Base-by-base conservation (phyloP, 1,140 invertebrate genomes). In the Drosophila pseudoananassae region DNA sequence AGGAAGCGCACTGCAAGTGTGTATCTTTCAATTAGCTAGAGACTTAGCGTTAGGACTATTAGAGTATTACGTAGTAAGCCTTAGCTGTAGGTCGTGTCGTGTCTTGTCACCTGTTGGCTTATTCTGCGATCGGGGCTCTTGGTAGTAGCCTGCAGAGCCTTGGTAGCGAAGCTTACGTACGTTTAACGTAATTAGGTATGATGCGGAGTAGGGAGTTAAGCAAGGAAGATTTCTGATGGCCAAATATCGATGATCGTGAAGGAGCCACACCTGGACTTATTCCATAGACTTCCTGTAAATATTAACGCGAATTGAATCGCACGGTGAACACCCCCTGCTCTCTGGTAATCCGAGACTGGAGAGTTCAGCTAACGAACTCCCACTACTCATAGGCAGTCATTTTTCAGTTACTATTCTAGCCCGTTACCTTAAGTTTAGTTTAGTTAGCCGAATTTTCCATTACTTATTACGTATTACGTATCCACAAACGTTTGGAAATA, bases 121-220 rank as follows among this genome's bases (percentile, higher is more conserved):
- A 46, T 58, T 74, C 45, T 43, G 70, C 58, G 63, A 61, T 51
- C 56, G 43, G 72, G 77, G 46, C 33, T 43, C n/a, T 74, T 68
- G 70, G 51, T 77, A 61, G 52, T 70, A 63, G 51, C 77, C 70
- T 75, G 65, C 57, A 69, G 49, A 71, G 80, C 75, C 79, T 82
- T 82, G 58, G 59, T 68, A 81, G 68, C 78, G 61, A 70, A 78
- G 79, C 79, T 81, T 82, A 77, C 73, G 78, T 81, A 77, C 78
- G 78, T 80, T 81, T 77, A 82, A 82, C 74, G 74, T 82, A 82
- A 69, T 63, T 81, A 66, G 69, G 73, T 74, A 47, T 76, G 71
- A 66, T 33, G 40, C 40, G 7, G n/a, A 43, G 40, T 15, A 14
- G 40, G 40, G 40, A 17, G 40, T 36, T 36, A 36, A 36, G 33